These are phyloP conservation scores for Meiosimyza decipiens DNA, from an alignment of 2,888 invertebrate species.

Conservation along the genomic window DNA sequence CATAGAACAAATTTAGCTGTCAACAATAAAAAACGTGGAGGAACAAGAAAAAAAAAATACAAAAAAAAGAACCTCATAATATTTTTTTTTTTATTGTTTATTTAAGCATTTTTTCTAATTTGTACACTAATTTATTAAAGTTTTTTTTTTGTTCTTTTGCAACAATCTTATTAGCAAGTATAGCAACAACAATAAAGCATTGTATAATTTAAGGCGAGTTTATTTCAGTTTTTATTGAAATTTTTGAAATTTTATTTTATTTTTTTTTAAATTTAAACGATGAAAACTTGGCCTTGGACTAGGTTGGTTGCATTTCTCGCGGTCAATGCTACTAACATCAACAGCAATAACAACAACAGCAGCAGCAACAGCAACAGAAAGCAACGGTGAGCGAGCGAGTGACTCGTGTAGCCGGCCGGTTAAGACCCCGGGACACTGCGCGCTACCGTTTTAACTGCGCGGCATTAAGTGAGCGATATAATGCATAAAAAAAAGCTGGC, in stretches of 20 bases:
- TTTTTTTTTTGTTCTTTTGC: not conserved
- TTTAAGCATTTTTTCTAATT: slow-evolving; percentile 5
- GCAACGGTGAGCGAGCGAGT: slow-evolving; percentile 1
- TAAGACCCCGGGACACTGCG: not conserved
- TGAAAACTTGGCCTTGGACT: slow-evolving; percentile 60
- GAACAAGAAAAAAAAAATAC: too few species aligned
- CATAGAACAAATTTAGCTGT: slow-evolving; percentile 14
- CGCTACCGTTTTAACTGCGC: not conserved
- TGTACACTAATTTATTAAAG: slow-evolving; percentile 5
- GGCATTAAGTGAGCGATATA: not conserved
- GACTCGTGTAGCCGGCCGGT: not conserved
- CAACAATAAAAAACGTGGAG: not conserved
- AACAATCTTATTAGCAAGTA: not conserved
- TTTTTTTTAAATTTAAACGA: slow-evolving; percentile 19
- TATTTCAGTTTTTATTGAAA: slow-evolving; percentile 4
- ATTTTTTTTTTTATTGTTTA: not conserved
- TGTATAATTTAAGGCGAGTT: slow-evolving; percentile 25
- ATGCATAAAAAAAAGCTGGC: not conserved
- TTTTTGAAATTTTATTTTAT: slow-evolving; percentile 7
- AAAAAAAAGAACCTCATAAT: too few species aligned
- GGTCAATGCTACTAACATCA: slow-evolving; percentile 57
- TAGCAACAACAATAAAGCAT: slow-evolving; percentile 15
- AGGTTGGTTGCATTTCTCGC: slow-evolving; percentile 65
- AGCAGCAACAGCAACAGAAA: slow-evolving; percentile 21
- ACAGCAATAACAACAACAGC: slow-evolving; percentile 3